A percentile compares a stretch with the other conserved stretches of the same genome.
Conservation (phyloP, 2,888 invertebrate genomes). For the Eurytoma adleriae region DNA sequence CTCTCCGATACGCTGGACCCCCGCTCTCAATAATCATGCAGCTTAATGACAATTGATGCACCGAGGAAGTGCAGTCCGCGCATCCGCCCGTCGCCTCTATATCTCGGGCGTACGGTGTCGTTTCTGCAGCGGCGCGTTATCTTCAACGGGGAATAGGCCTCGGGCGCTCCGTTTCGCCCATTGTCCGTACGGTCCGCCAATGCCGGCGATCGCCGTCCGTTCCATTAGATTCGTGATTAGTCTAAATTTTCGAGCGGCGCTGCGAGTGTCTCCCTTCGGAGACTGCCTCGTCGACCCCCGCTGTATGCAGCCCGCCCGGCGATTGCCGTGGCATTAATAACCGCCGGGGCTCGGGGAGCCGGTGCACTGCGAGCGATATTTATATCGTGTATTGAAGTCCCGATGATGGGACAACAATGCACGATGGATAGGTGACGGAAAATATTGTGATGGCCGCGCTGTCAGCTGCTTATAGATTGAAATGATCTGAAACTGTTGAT, state of each 20-base stretch:
- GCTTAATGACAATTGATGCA: constrained; percentile 74
- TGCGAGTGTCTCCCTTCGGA: not conserved
- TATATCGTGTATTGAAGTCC: constrained; percentile 5
- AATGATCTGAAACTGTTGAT: not conserved
- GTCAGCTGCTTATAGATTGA: not conserved
- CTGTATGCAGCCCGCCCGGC: constrained; percentile 33
- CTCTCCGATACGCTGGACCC: too few species aligned
- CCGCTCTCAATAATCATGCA: constrained; percentile 70
- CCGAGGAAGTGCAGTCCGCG: constrained; percentile 65
- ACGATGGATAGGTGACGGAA: not conserved
- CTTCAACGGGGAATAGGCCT: constrained; percentile 50
- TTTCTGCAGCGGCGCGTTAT: constrained; percentile 50
- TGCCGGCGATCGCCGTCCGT: constrained; percentile 33
- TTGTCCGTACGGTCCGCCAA: constrained; percentile 36
- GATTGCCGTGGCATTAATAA: constrained; percentile 40
- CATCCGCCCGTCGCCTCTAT: constrained; percentile 11
- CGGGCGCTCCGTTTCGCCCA: constrained; percentile 19
- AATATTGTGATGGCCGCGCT: constrained; percentile 4
- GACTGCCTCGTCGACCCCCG: not conserved
- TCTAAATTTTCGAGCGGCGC: constrained; percentile 55
- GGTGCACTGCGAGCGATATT: not conserved
- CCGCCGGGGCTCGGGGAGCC: not conserved
- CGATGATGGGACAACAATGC: not conserved
- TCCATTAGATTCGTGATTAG: constrained; percentile 56
- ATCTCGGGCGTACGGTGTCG: constrained; percentile 40